A percentile compares a stretch with the other conserved stretches of the same genome.
Evolutionary conservation across 2,113 vertebrate species (phyloP).

Genomic region (Microcebus murinus): DNA sequence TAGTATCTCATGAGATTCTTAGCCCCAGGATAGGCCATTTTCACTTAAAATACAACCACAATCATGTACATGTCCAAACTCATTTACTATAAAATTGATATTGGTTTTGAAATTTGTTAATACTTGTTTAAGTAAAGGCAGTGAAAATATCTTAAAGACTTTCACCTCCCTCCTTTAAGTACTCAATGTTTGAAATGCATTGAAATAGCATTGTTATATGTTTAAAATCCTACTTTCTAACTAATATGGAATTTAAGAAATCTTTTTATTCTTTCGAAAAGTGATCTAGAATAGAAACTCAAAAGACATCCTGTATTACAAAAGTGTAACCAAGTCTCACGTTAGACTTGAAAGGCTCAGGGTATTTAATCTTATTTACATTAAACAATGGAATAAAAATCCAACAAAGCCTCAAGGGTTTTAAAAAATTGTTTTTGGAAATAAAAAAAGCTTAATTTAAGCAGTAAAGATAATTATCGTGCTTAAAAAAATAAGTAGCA

Average conservation of each 20-base stretch:
- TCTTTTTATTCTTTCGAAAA: constrained; percentile 46
- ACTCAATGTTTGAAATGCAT: background rate
- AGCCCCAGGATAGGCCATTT: constrained; percentile 43
- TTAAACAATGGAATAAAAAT: constrained; percentile 80
- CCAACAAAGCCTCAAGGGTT: constrained; percentile 74
- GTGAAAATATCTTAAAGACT: background rate
- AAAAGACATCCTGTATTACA: constrained; percentile 61
- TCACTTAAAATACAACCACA: constrained; percentile 62
- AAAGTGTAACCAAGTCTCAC: constrained; percentile 38
- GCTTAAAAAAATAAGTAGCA: constrained; percentile 73
- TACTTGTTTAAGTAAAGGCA: constrained; percentile 50
- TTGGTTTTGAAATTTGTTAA: constrained; percentile 53
- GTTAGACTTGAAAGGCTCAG: constrained; percentile 68
- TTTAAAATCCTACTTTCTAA: constrained; percentile 32
- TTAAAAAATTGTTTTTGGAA: constrained; percentile 79
- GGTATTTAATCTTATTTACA: constrained; percentile 74
- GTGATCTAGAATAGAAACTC: constrained; percentile 62
- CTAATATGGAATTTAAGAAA: constrained; percentile 3
- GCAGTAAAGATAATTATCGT: constrained; percentile 81
- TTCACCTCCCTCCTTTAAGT: background rate
- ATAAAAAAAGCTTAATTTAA: constrained; percentile 79
- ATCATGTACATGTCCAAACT: constrained; percentile 61
- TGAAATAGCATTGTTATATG: background rate
- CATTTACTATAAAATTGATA: constrained; percentile 64
- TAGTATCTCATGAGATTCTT: constrained; percentile 11